Base-by-base conservation (phyloP, 2,888 invertebrate genomes). In the Drosophila merina region DNA sequence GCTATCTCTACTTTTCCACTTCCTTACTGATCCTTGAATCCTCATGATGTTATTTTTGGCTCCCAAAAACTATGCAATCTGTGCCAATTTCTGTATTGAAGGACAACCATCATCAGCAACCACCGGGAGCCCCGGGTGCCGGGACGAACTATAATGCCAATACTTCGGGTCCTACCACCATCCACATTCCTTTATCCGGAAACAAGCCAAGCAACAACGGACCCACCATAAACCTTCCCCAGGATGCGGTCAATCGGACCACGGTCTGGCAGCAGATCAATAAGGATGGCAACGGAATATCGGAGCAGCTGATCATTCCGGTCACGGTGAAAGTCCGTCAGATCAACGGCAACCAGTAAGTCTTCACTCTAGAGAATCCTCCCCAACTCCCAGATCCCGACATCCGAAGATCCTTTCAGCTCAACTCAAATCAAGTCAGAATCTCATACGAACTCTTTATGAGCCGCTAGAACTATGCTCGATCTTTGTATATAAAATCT, bases 221-320 rank as follows among this genome's bases (percentile, higher is more conserved):
- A 55, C 97, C 97, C 90, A 95, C 97, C 97, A 59, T 76, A 55
- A 58, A 55, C 64, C 38, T 98, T 89, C 96, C 97, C 5, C 98
- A 98, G 91, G 98, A 98, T 92, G 40, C 57, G 20, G 96, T 98
- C 60, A 96, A 97, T 89, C 97, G 97, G 91, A 96, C 96, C 30
- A 96, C 97, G 33, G 96, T 98, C 88, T 99, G 98, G 98, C 96
- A 97, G 89, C 96, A 97, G 92, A 96, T 97, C 10, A 97, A 96
- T 90, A 95, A 95, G 85, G 93, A 93, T 72, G 90, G 86, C 58
- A 85, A 93, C 70, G 90, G 86, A 50, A 86, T 77, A 40, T 84
- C 88, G 57, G 90, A 89, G 64, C 91, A 91, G 58, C 76, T 90
- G 59, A 89, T 90, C 70, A 88, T 91, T 72, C 91, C 90, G 36